These are phyloP conservation scores for Leptinotarsa haldemani DNA, from an alignment of 2,888 invertebrate genomes.

Conservation along the genomic window DNA sequence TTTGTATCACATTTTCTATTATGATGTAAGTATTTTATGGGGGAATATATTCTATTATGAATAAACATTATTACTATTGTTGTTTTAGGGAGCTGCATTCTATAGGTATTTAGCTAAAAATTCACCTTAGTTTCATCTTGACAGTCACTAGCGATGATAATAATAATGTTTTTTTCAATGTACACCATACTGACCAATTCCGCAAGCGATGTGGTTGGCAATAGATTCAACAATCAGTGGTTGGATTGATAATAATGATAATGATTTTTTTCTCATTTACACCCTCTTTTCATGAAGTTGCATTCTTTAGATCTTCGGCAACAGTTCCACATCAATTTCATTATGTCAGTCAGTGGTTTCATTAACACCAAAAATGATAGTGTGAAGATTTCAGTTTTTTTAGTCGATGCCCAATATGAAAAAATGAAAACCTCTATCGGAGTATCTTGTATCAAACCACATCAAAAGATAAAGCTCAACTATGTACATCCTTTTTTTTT, in stretches of 20 bases:
- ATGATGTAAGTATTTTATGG: neutral
- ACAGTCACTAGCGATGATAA: neutral
- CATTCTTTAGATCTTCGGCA: neutral
- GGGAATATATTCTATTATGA: neutral
- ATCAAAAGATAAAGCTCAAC: conserved; percentile 1
- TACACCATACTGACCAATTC: neutral
- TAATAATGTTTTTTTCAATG: neutral
- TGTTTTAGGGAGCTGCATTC: neutral
- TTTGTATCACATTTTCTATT: neutral
- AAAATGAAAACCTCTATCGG: neutral
- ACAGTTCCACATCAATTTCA: neutral
- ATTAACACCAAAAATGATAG: neutral
- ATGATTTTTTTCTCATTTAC: neutral
- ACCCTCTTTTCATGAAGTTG: neutral
- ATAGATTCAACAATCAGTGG: conserved; percentile 1
- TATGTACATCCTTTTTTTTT: neutral
- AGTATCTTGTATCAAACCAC: neutral
- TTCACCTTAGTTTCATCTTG: neutral
- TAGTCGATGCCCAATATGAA: neutral
- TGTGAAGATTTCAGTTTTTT: neutral
- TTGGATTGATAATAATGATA: neutral
- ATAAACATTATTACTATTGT: neutral
- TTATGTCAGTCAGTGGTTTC: neutral
- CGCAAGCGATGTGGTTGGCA: neutral
- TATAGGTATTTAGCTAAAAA: neutral